Evolutionary conservation across 2,797 vertebrate species (phyloP), one percentile per base, ranked within the genome.

Genomic region (Sebastes minor): DNA sequence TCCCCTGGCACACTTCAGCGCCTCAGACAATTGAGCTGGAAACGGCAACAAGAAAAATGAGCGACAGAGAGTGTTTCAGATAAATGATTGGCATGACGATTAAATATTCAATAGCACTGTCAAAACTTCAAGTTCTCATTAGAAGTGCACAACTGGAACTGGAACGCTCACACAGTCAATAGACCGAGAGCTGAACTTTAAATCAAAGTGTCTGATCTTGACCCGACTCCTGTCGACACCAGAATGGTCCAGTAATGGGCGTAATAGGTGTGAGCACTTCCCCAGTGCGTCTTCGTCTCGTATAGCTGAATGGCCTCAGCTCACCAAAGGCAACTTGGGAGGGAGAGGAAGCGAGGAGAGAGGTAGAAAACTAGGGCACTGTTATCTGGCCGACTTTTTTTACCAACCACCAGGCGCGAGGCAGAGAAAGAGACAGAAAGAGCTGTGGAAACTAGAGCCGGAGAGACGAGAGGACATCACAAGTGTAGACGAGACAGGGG

Each of bases 281-380:
- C 27, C 68, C 42, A 6, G 38, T 61, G 22, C 62, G 71, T 83
- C 66, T 63, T 80, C 49, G 67, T 76, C 28, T 61, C 3, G 5
- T 46, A 42, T 42, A 42, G 78, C 81, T 86, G 76, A 88, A 83
- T 80, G 87, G 81, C 83, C 74, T 75, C 60, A 72, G 57, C 76
- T 78, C 72, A 71, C 80, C 78, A 86, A 83, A 80, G 77, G 82
- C 88, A 42, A 84, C 85, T 55, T 59, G 86, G 85, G 92, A 92
- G 92, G 86, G 91, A 92, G 92, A 91, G 92, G 71, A 89, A 80
- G 87, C 89, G 90, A 86, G 73, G 84, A 92, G 89, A 69, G 89
- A 90, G 87, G 83, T 82, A 91, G 93, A 93, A 94, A 96, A 92
- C 87, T 96, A 95, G 96, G 95, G 92, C 95, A 94, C 92, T 91